Evolutionary conservation across 2,797 vertebrate genomes (phyloP).

Genomic region (Sitta carolinensis): DNA sequence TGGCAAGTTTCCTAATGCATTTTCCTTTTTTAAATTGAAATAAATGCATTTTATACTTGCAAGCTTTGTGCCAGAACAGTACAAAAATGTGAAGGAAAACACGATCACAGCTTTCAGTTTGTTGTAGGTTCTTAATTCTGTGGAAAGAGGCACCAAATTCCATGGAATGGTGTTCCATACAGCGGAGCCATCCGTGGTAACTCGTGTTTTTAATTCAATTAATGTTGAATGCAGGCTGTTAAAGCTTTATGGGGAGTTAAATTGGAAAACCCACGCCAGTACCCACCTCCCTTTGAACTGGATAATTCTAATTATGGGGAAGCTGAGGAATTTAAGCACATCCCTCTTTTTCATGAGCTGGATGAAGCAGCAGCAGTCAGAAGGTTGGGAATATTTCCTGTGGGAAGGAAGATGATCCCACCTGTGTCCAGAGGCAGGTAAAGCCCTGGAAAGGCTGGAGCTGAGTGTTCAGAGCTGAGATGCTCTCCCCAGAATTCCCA

Average conservation of each 20-base stretch:
- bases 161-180: background rate
- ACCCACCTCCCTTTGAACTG: fast-evolving
- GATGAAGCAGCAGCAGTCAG: background rate
- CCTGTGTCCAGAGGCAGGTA: background rate
- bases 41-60: background rate
- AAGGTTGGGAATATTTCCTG: background rate
- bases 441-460: background rate
- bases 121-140: background rate
- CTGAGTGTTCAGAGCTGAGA: background rate
- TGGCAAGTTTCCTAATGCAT: background rate
- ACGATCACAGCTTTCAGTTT: background rate
- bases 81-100: background rate
- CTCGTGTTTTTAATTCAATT: fast-evolving
- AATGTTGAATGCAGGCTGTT: background rate
- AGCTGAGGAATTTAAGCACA: background rate
- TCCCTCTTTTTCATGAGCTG: background rate
- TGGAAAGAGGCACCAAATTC: background rate
- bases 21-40: background rate
- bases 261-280: background rate
- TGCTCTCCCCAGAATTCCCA: background rate
- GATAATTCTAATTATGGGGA: fast-evolving
- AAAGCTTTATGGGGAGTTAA: background rate
- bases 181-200: background rate
- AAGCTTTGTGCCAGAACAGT: background rate
- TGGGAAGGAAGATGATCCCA: background rate